Conservation (phyloP, 2,797 vertebrate species). For the Enteromius afrohamiltoni region DNA sequence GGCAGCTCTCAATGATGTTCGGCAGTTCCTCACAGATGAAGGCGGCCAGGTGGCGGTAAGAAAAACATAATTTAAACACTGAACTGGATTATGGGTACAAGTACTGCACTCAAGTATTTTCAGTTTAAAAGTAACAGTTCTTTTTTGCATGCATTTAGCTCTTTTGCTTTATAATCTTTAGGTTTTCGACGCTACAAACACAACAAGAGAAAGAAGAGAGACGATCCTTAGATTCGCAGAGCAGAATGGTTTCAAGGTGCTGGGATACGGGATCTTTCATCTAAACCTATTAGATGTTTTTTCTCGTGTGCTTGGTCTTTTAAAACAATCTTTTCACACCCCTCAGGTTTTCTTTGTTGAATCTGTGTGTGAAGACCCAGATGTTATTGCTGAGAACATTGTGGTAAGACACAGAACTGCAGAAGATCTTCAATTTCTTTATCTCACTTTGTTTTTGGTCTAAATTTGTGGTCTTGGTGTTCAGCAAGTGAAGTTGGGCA, state of each 20-base stretch:
- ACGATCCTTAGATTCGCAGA: conserved; percentile 94
- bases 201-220: conserved; percentile 92
- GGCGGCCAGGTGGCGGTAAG: conserved; percentile 95
- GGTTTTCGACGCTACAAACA: conserved; percentile 99
- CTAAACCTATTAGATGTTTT: not conserved
- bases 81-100: not conserved
- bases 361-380: conserved; percentile 96
- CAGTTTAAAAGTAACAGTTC: not conserved
- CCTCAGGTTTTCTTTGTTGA: conserved; percentile 95
- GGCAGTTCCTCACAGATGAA: conserved; percentile 88
- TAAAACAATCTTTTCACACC: not conserved
- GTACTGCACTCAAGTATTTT: not conserved
- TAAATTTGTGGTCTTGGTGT: not conserved
- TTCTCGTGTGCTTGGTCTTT: not conserved
- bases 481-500: conserved; percentile 97
- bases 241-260: conserved; percentile 96
- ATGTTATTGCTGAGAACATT: conserved; percentile 96
- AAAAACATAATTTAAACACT: conserved; percentile 9
- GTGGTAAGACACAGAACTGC: conserved; percentile 82
- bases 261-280: not conserved
- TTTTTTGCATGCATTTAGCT: not conserved
- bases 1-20: conserved; percentile 90
- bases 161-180: conserved; percentile 56
- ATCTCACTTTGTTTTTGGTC: not conserved
- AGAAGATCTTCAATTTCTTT: not conserved